A percentile compares a stretch with the other conserved stretches of the same genome.
phyloP scores from a whole-genome alignment of 1,140 invertebrate species.

The Megalonaias nervosa region DNA sequence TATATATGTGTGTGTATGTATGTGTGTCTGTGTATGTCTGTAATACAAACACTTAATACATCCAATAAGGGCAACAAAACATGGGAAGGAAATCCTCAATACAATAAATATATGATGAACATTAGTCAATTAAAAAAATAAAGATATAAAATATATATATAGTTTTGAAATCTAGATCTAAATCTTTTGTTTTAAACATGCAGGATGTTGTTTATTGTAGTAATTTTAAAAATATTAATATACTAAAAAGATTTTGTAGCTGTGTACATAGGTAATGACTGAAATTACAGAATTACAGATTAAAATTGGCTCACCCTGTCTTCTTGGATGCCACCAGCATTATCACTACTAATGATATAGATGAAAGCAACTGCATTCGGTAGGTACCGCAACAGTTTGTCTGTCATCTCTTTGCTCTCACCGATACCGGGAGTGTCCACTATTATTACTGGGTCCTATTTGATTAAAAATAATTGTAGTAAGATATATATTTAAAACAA shows the following conservation, averaged over 20 bases:
- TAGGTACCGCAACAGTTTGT: slow-evolving; percentile 41
- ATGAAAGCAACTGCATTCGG: slow-evolving; percentile 53
- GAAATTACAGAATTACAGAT: not conserved
- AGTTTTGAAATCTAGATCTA: too few relatives aligned
- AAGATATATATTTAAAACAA: not conserved
- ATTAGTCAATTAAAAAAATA: not conserved
- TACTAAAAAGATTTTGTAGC: not conserved
- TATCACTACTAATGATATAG: slow-evolving; percentile 55
- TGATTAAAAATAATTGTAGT: not conserved
- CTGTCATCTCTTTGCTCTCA: slow-evolving; percentile 44
- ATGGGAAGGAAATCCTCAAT: too few relatives aligned
- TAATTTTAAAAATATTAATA: not conserved
- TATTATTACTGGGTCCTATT: slow-evolving; percentile 44
- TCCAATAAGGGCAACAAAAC: too few relatives aligned
- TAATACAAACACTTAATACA: too few relatives aligned
- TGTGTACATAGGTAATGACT: not conserved
- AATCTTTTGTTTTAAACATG: not conserved
- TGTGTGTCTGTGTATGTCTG: too few relatives aligned
- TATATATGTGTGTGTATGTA: too few relatives aligned
- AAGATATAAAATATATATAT: not conserved
- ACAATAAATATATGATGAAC: too few relatives aligned
- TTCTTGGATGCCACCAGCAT: slow-evolving; percentile 52
- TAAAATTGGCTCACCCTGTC: slow-evolving; percentile 36
- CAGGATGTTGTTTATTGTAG: not conserved
- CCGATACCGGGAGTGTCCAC: slow-evolving; percentile 58